These are phyloP conservation scores for Sebastes oblongus DNA, from an alignment of 2,797 vertebrate species.

Conservation along the genomic window DNA sequence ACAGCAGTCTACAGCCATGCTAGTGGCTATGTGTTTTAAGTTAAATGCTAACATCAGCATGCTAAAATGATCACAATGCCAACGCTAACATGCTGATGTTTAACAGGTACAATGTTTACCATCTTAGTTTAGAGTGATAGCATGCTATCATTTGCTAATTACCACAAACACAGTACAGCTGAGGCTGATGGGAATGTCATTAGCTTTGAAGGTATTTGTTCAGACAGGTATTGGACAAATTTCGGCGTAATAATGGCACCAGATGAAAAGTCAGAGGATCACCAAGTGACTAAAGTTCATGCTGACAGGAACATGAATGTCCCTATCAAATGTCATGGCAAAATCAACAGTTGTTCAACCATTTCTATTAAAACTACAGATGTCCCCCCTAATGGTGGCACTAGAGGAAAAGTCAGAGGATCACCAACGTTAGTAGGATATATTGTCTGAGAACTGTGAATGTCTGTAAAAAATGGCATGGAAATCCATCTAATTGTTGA, in stretches of 20 bases:
- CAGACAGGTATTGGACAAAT: background rate
- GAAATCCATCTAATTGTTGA: background rate
- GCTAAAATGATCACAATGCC: background rate
- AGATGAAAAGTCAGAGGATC: background rate
- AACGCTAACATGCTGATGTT: background rate
- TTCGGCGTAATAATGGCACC: background rate
- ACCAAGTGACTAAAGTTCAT: background rate
- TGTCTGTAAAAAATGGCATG: background rate
- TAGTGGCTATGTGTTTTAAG: background rate
- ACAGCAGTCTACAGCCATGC: background rate
- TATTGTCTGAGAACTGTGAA: background rate
- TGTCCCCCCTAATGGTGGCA: background rate
- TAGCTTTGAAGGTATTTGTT: background rate
- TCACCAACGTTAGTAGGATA: background rate
- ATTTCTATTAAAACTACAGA: background rate
- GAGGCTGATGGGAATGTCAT: background rate
- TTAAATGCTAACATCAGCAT: background rate
- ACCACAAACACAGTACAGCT: background rate
- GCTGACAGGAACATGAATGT: background rate
- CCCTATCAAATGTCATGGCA: background rate
- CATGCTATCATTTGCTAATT: background rate
- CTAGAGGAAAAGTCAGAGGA: background rate
- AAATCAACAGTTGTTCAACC: background rate
- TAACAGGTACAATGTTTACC: background rate
- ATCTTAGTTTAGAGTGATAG: background rate